These are phyloP conservation scores for Morone chrysops DNA, from an alignment of 2,113 vertebrate genomes.

Conservation along the genomic window DNA sequence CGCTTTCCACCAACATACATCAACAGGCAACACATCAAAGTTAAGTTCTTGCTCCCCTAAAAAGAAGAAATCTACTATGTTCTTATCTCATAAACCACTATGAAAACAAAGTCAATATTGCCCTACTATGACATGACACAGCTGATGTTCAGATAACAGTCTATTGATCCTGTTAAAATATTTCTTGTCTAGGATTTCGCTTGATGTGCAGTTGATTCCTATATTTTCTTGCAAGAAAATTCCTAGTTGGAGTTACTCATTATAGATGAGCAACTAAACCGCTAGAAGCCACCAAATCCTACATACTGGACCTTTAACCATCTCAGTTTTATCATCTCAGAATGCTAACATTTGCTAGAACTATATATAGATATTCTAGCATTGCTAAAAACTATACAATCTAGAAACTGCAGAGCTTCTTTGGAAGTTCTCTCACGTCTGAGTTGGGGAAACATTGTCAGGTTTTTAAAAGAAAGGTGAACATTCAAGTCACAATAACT, in stretches of 20 bases:
- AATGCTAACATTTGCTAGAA: not conserved
- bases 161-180: slow-evolving; percentile 8
- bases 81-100: slow-evolving; percentile 21
- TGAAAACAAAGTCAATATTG: slow-evolving; percentile 29
- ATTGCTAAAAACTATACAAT: not conserved
- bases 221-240: slow-evolving; percentile 11
- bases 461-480: not conserved
- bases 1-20: slow-evolving; percentile 2
- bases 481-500: slow-evolving; percentile 24
- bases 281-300: no score
- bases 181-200: slow-evolving; percentile 16
- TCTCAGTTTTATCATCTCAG: not conserved
- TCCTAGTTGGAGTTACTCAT: not conserved
- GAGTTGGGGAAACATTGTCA: not conserved
- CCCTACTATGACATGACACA: slow-evolving; percentile 14
- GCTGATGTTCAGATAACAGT: slow-evolving; percentile 22
- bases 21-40: not conserved
- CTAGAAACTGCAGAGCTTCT: not conserved
- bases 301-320: no score
- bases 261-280: slow-evolving; percentile 3
- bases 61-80: slow-evolving; percentile 18
- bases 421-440: not conserved
- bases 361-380: not conserved
- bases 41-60: slow-evolving; percentile 3
- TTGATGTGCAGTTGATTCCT: not conserved